Evolutionary conservation across 2,888 invertebrate species (phyloP).

Genomic region (Tyria jacobaeae): DNA sequence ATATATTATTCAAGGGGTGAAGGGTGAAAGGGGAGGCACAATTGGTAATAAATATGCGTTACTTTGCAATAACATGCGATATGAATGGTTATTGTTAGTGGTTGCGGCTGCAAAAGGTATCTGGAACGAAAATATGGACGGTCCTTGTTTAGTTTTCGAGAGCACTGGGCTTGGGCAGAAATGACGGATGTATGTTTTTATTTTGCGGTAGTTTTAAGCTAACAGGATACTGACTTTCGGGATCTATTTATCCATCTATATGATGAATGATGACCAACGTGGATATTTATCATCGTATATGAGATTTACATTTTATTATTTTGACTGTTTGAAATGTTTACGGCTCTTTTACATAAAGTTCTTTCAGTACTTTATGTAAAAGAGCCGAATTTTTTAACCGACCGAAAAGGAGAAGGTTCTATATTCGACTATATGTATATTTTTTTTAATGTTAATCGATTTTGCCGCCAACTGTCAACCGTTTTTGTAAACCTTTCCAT

Average conservation of each 20-base stretch:
- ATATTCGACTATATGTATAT: no score
- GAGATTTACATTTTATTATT: not conserved
- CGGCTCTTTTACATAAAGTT: no score
- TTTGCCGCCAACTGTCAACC: no score
- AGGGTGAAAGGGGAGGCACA: constrained; percentile 42
- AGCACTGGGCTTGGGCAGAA: constrained; percentile 15
- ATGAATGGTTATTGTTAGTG: constrained; percentile 56
- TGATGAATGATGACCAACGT: not conserved
- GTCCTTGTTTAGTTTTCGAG: constrained; percentile 16
- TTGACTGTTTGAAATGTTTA: not conserved
- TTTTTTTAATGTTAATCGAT: no score
- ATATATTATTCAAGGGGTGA: constrained; percentile 46
- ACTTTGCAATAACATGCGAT: constrained; percentile 62
- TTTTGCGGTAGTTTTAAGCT: constrained; percentile 6
- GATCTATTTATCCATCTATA: constrained; percentile 5
- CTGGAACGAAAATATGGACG: constrained; percentile 37
- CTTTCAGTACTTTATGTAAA: no score
- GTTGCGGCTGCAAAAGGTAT: constrained; percentile 36
- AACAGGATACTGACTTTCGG: not conserved
- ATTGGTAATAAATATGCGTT: constrained; percentile 65
- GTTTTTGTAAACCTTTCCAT: no score
- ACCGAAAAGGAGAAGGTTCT: no score
- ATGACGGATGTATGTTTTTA: constrained; percentile 40
- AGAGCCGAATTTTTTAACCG: no score
- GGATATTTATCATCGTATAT: constrained; percentile 4